Evolutionary conservation across 1,140 invertebrate species (phyloP), one percentile per base, ranked within the genome.

Genomic region (Diabrotica virgifera): DNA sequence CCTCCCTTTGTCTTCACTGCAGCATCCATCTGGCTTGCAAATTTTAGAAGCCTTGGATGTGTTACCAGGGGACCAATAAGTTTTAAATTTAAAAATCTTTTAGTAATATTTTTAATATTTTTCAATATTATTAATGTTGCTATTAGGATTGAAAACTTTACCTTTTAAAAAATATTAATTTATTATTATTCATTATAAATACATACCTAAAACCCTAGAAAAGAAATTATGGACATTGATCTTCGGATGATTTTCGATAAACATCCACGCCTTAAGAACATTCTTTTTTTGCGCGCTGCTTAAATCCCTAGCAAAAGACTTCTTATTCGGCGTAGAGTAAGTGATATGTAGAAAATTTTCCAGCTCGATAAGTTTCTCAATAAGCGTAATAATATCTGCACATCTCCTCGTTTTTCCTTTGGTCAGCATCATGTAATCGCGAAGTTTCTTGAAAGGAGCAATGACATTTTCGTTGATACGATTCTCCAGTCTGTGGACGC

Each of bases 391-490:
- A 7, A 66, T 68, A 35, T 71, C 58, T 6, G 62, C 13, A 35
- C 65, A 65, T 60, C 71, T 67, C 12, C 61, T 40, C 13, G 58
- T n/a, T 67, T 75, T 76, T 8, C 65, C 70, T 59, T 74, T 76
- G 9, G 70, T 54, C 5, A 71, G 13, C 53, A 74, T 67, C 36
- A 77, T 36, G 40, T 73, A 71, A 53, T 75, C 76, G 7, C 72
- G 40, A 12, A 76, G 61, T 64, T 76, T 77, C 56, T 76, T 76
- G 52, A 76, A 76, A 0, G 74, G 73, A 0, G 71, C 71, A 3
- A 75, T 72, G 11, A 77, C 71, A 57, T 76, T 75, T 65, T 77
- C 74, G 55, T 74, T 77, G 35, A 76, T 77, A 3, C 74, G 60
- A 63, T 76, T 74, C 61, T 76, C 74, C 5, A 75, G 51, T 24